phyloP scores from a whole-genome alignment of 2,888 invertebrate genomes.

The Electrophaes corylata region DNA sequence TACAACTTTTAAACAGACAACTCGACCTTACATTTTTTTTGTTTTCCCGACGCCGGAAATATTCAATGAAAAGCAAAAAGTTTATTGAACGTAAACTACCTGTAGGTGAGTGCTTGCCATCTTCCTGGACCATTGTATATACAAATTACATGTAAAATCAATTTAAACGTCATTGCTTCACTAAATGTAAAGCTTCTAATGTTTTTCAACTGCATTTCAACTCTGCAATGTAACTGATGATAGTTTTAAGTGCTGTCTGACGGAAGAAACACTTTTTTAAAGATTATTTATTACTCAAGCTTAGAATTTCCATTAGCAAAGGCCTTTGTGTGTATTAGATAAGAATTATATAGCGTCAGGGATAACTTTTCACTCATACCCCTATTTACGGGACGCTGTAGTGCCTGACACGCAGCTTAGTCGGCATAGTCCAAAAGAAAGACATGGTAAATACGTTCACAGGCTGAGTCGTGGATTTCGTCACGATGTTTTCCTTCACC shows the following conservation, averaged over 20 bases:
- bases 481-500: too few species aligned
- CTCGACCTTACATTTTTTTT: constrained; percentile 7
- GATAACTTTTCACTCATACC: too few species aligned
- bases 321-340: too few species aligned
- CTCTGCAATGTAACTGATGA: not conserved
- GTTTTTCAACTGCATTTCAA: constrained; percentile 1
- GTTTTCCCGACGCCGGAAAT: constrained; percentile 1
- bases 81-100: constrained; percentile 4
- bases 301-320: too few species aligned
- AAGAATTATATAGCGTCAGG: too few species aligned
- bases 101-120: constrained; percentile 2
- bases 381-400: too few species aligned
- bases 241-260: not conserved
- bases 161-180: constrained; percentile 14
- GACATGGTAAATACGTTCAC: too few species aligned
- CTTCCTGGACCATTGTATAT: constrained; percentile 27
- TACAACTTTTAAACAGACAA: not conserved
- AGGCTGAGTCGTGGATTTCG: too few species aligned
- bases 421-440: too few species aligned
- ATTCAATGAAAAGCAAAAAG: constrained; percentile 12
- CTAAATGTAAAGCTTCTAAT: not conserved
- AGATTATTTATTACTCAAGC: too few species aligned
- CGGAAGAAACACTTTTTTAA: constrained; percentile 1
- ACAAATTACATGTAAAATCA: constrained; percentile 16
- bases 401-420: too few species aligned